Evolutionary conservation across 1,140 invertebrate species (phyloP), one percentile per base, ranked within the genome.

Genomic region (Drosophila malerkotliana): DNA sequence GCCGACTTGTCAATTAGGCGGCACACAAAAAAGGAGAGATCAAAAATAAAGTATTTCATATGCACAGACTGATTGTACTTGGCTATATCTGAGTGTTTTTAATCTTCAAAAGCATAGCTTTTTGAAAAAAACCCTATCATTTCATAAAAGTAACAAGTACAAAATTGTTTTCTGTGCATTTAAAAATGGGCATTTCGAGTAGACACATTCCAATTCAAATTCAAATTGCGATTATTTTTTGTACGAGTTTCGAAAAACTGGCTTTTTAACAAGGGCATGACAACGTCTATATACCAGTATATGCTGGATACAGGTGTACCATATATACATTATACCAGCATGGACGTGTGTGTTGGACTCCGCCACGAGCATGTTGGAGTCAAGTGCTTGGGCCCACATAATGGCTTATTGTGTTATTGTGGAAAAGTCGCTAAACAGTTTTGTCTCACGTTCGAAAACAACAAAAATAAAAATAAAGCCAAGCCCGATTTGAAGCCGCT

Each of bases 391-490:
- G 78, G 54, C 51, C 58, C 68, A 74, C 57, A 73, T 63, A 52
- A 51, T 55, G 58, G 58, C 56, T 45, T 55, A 56, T 60, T 79
- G 45, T 79, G 45, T 72, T 59, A 64, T 53, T 63, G 72, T 49
- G 77, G 53, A 72, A 79, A 82, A 82, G 64, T 82, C 59, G 66
- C 83, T 84, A 83, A 83, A 85, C 80, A 83, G 76, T 83, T 84
- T 76, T 66, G 80, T 85, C 80, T 69, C 80, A 85, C 80, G 80
- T 84, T 84, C 80, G 53, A 79, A 81, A 84, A 66, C 72, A 84
- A 41, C 12, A 8, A 10, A 2, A 10, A 32, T 3, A 32, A 15
- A 41, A 41, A 41, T 14, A 84, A 84, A 85, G 57, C 58, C 73
- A 68, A 68, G 61, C 59, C 74, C 49, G 18, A 61, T 18, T 47